Evolutionary conservation across 1,140 invertebrate species (phyloP), one percentile per base, ranked within the genome.

Genomic region (Philopotamus ludificatus): DNA sequence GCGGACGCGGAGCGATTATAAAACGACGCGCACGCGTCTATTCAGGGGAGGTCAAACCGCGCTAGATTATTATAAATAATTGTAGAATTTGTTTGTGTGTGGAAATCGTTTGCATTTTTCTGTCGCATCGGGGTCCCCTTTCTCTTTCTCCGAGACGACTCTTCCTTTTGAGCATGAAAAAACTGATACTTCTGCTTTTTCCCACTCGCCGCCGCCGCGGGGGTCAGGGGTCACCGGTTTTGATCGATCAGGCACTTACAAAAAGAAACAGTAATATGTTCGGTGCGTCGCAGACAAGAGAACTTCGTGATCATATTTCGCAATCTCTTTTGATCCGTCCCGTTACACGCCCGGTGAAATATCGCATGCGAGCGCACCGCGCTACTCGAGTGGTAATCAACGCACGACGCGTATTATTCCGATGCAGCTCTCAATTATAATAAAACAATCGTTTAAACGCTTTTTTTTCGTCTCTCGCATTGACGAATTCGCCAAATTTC

Each of bases 221-320:
- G 25, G 64, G 60, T 64, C 54, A 61, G 23, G 54, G 67, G 63
- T 68, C 67, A 44, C 45, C 28, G 22, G 23, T 39, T 53, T 62
- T 55, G 60, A 66, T 57, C 60, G 54, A 70, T 70, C 64, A 65
- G 54, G 26, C 60, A 51, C 20, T 45, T 50, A 65, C 63, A 63
- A 63, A 69, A 69, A 49, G 58, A 51, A 59, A 57, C 55, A 45
- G 67, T 69, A 65, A 70, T 63, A 66, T 70, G 58, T 66, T 58
- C 64, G 59, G 58, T 44, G 57, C 57, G 22, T 45, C 63, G 63
- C 59, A 49, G 53, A 59, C 64, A 49, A 39, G 42, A 44, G 42
- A 60, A 34, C 53, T 60, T 65, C 68, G 59, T 66, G 68, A 63
- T 49, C 64, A 55, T 55, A 55, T 66, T 66, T 69, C 67, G 51